A percentile compares a stretch with the other conserved stretches of the same genome.
These are phyloP conservation scores for Cyphomyrmex costatus DNA, from an alignment of 1,140 invertebrate species.

Conservation along the genomic window DNA sequence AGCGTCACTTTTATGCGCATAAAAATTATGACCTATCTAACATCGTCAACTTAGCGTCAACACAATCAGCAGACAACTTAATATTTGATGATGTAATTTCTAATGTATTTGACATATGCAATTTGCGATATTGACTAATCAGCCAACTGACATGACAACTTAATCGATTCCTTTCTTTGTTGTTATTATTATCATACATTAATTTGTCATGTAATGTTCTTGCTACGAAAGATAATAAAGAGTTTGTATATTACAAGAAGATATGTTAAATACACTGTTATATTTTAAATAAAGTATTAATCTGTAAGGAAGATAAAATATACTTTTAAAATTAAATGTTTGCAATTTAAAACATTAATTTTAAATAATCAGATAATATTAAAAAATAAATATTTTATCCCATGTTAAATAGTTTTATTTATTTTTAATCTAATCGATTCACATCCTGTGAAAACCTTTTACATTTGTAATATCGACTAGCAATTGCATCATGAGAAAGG, in stretches of 20 bases:
- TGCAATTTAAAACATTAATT: background rate
- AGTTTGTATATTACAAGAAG: background rate
- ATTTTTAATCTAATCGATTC: background rate
- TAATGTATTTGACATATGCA: slow-evolving; percentile 48
- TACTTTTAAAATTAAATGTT: background rate
- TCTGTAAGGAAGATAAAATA: background rate
- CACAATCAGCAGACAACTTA: slow-evolving; percentile 47
- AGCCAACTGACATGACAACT: slow-evolving; percentile 32
- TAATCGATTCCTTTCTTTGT: slow-evolving; percentile 2
- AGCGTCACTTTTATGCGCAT: slow-evolving; percentile 32
- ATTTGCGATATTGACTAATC: slow-evolving; percentile 42
- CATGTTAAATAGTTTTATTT: background rate
- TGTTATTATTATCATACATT: slow-evolving; percentile 18
- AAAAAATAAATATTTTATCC: background rate
- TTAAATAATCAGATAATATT: background rate
- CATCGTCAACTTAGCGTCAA: slow-evolving; percentile 36
- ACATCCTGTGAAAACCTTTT: background rate
- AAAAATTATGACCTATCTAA: slow-evolving; percentile 35
- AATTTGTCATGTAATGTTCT: background rate
- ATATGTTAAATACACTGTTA: background rate
- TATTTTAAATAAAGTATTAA: slow-evolving; percentile 1
- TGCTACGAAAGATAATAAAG: background rate
- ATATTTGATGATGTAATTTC: slow-evolving; percentile 45
- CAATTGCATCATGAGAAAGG: slow-evolving; percentile 14
- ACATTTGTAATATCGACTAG: background rate